Base-by-base conservation (phyloP, 2,888 invertebrate genomes). In the Ramazzottius varieornatus region DNA sequence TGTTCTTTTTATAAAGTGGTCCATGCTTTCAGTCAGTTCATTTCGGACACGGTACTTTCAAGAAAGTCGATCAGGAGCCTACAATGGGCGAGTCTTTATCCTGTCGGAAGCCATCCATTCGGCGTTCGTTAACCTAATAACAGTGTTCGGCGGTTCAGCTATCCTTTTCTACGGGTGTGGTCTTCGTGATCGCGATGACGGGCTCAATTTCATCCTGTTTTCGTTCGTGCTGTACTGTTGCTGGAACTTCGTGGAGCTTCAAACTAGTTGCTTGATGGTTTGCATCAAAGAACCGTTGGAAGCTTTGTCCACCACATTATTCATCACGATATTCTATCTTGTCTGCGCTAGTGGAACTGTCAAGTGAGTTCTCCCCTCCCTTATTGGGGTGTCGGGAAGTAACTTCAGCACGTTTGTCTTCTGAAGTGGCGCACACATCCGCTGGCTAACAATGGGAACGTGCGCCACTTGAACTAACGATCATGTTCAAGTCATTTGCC, bases 11-110 rank as follows among this genome's bases (percentile, higher is more conserved):
- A n/a, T n/a, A n/a, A n/a, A n/a, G n/a, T n/a, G n/a, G n/a, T n/a
- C n/a, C n/a, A n/a, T n/a, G n/a, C 63, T 69, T 69, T 4, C 67
- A 75, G 75, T 74, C 69, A 73, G 87, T 1, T 82, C 83, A 34
- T 86, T 86, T 77, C 80, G 91, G n/a, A 88, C 86, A n/a, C 81
- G 88, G 46, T 91, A 89, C 76, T 89, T 88, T 70, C 89, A 91
- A 73, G 92, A 92, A 72, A 83, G 86, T 0, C 84, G 89, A 65
- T 89, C 90, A 75, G 89, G 89, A 0, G 77, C 88, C 0, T 92
- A 92, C 75, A 84, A 86, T 1, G 91, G 91, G 0, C 85, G 87
- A 0, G 82, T 88, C 68, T 82, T 91, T 71, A 78, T 91, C 0
- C 78, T 88, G 20, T 54, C 54, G 29, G 54, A 54, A 54, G 24